phyloP scores from a whole-genome alignment of 2,888 invertebrate species.

The Limnephilus marmoratus region DNA sequence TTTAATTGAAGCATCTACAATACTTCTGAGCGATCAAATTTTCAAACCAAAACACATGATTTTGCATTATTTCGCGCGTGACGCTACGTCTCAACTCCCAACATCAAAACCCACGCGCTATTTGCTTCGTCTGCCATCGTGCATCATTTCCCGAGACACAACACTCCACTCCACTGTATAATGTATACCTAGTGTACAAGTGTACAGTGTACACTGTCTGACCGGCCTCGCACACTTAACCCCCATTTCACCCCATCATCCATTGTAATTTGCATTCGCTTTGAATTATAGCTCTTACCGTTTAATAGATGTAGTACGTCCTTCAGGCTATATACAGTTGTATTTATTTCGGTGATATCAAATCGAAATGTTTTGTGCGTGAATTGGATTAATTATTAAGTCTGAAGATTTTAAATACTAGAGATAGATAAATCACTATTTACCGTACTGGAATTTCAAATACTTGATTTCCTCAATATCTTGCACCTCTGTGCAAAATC shows the following conservation, averaged over 20 bases:
- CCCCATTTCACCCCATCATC: slow-evolving; percentile 27
- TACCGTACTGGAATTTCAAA: too few species aligned
- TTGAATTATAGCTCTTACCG: not conserved
- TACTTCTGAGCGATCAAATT: too few species aligned
- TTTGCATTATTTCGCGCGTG: not conserved
- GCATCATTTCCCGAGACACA: slow-evolving; percentile 32
- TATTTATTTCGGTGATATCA: too few species aligned
- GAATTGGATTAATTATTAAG: too few species aligned
- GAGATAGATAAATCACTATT: too few species aligned
- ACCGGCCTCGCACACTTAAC: slow-evolving; percentile 2
- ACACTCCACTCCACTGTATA: not conserved
- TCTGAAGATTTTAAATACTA: too few species aligned
- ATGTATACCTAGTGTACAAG: not conserved
- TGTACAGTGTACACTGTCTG: not conserved
- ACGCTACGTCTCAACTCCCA: not conserved
- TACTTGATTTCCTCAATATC: too few species aligned
- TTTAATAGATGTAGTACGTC: not conserved
- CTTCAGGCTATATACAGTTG: not conserved
- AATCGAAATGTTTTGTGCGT: too few species aligned
- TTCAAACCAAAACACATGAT: too few species aligned
- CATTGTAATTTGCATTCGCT: slow-evolving; percentile 38
- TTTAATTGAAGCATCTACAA: too few species aligned
- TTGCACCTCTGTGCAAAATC: too few species aligned
- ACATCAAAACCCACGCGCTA: slow-evolving; percentile 4
- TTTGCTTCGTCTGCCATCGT: slow-evolving; percentile 14